These are phyloP conservation scores for Orientallactaga sibirica DNA, from an alignment of 2,797 vertebrate species.

Conservation along the genomic window DNA sequence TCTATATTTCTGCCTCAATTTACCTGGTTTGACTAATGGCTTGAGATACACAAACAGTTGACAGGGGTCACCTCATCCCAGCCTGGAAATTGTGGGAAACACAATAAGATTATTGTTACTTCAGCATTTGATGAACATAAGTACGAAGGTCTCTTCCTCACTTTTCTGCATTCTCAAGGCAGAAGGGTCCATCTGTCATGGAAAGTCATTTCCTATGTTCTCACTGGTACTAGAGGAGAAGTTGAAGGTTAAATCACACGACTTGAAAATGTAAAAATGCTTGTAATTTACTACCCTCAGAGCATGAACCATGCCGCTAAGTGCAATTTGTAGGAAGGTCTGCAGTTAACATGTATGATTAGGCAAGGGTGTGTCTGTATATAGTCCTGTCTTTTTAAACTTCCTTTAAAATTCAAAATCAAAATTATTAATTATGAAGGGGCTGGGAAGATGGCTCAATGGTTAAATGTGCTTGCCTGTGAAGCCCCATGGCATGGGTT, in stretches of 20 bases:
- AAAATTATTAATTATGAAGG: neutral
- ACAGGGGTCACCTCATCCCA: neutral
- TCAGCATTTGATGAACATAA: neutral
- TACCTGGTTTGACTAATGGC: neutral
- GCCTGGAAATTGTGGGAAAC: neutral
- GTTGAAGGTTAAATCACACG: neutral
- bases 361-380: neutral
- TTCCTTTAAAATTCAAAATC: neutral
- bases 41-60: neutral
- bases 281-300: neutral
- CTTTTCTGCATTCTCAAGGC: neutral
- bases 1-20: neutral
- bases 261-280: neutral
- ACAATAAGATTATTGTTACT: fast-evolving
- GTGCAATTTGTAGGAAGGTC: neutral
- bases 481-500: no score
- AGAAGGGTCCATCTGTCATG: neutral
- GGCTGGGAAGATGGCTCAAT: no score
- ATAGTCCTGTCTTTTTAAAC: neutral
- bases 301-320: neutral
- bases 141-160: neutral
- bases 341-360: neutral
- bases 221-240: neutral
- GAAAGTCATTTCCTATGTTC: neutral
- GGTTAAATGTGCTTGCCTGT: no score